Conservation (phyloP, 2,888 invertebrate species). For the Noctua fimbriata region DNA sequence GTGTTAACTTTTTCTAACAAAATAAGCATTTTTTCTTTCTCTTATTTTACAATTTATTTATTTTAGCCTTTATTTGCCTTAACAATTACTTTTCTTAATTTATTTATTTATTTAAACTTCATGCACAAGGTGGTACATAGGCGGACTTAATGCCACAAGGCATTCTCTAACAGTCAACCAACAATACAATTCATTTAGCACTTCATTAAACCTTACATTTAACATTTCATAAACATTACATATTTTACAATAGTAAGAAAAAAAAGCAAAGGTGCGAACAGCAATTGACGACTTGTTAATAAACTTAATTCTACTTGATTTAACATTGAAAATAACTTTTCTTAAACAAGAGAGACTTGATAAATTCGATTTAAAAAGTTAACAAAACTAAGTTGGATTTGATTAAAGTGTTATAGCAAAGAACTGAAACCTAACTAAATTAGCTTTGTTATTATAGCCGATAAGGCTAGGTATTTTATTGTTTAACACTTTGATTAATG, state of each 20-base stretch:
- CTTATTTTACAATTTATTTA: too few species aligned
- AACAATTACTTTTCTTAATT: too few species aligned
- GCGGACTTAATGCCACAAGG: too few species aligned
- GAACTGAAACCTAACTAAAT: constrained; percentile 1
- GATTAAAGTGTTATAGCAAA: constrained; percentile 14
- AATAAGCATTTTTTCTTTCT: not conserved
- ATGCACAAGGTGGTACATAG: too few species aligned
- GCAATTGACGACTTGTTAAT: too few species aligned
- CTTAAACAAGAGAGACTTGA: constrained; percentile 23
- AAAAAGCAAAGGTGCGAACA: not conserved
- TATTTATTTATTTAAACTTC: too few species aligned
- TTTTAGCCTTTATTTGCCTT: too few species aligned
- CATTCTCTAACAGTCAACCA: too few species aligned
- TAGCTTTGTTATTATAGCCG: constrained; percentile 10
- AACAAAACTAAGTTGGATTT: constrained; percentile 19
- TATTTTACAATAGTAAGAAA: too few species aligned
- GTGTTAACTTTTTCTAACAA: not conserved
- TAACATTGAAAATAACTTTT: constrained; percentile 24
- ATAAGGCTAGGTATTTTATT: constrained; percentile 1
- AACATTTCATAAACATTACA: too few species aligned
- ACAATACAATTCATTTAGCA: too few species aligned
- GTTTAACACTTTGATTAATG: not conserved
- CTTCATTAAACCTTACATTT: too few species aligned
- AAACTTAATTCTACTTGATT: constrained; percentile 9
- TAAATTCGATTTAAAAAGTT: constrained; percentile 16